These are phyloP conservation scores for Pseudopipra pipra DNA, from an alignment of 2,113 vertebrate species.

Conservation along the genomic window DNA sequence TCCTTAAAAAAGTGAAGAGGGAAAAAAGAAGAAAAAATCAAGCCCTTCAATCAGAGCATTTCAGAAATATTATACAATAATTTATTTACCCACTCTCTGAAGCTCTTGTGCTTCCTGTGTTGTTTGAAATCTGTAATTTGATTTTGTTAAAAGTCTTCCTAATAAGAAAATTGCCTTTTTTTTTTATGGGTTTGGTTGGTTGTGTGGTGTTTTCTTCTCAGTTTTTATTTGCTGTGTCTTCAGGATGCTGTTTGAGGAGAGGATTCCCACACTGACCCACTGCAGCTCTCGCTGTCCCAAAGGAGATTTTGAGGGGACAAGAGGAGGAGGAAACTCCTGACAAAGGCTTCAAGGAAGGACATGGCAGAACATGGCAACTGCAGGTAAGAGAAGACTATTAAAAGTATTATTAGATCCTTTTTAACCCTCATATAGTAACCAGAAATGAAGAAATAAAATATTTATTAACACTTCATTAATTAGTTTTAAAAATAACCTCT, in stretches of 20 bases:
- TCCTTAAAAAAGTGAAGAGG: neutral
- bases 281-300: neutral
- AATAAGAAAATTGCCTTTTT: neutral
- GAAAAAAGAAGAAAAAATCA: neutral
- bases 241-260: neutral
- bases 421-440: neutral
- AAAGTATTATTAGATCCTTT: neutral
- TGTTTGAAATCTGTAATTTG: neutral
- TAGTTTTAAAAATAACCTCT: neutral
- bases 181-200: neutral
- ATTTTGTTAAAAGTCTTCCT: neutral
- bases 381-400: neutral
- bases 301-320: neutral
- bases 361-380: neutral
- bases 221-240: neutral
- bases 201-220: neutral
- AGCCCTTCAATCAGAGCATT: neutral
- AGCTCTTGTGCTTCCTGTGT: neutral
- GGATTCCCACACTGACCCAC: neutral
- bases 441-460: neutral
- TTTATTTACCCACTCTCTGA: neutral
- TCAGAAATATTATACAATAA: neutral
- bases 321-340: neutral
- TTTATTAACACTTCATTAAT: neutral
- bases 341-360: neutral